Conservation (phyloP, 2,797 vertebrate species). For the Astyanax mexicanus region DNA sequence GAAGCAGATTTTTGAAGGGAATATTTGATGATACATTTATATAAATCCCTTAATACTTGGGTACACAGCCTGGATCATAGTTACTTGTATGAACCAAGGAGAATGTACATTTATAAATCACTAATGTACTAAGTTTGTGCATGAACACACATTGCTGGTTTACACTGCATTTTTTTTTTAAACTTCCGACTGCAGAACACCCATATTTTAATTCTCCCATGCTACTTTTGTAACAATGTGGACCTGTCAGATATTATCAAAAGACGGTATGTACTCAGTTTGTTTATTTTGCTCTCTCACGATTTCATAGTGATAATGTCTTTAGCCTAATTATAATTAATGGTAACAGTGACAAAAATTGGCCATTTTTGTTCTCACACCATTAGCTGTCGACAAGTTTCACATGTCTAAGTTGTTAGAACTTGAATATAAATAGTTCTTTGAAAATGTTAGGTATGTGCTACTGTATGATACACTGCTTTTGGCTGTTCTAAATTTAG, state of each 20-base stretch:
- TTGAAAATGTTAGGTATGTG: neutral
- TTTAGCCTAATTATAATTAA: neutral
- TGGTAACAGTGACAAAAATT: neutral
- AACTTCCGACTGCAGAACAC: neutral
- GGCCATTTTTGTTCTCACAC: neutral
- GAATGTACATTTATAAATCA: neutral
- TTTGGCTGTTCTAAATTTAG: neutral
- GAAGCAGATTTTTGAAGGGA: too few relatives aligned
- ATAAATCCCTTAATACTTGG: too few relatives aligned
- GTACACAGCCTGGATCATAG: neutral
- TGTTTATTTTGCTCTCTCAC: neutral
- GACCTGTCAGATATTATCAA: slow-evolving; percentile 22
- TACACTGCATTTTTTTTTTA: neutral
- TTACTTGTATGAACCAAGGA: neutral
- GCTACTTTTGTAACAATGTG: slow-evolving; percentile 4
- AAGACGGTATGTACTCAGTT: slow-evolving; percentile 31
- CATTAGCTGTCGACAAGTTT: neutral
- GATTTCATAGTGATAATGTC: slow-evolving; percentile 1
- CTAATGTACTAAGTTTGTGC: neutral
- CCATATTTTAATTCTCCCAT: neutral
- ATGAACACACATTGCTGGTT: neutral
- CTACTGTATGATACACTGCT: neutral
- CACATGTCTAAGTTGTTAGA: neutral
- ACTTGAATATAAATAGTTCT: neutral
- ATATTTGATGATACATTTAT: too few relatives aligned